Evolutionary conservation across 1,140 invertebrate species (phyloP).

Genomic region (Sycophila sp.): DNA sequence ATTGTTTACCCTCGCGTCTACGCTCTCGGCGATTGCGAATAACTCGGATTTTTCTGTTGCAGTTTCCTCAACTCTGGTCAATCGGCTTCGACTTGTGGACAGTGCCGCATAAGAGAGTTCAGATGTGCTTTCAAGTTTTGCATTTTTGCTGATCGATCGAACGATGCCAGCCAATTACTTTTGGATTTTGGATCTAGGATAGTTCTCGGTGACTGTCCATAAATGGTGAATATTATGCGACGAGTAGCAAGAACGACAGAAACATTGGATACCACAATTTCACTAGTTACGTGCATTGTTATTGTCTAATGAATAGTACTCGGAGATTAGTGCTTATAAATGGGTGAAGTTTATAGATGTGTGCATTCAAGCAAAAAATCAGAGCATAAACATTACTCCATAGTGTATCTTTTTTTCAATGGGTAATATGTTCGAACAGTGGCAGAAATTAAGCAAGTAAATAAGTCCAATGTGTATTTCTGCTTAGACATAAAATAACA

Average conservation of each 20-base stretch:
- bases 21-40: no score
- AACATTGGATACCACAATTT: no score
- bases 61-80: background rate
- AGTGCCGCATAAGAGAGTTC: no score
- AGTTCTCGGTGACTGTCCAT: constrained; percentile 38
- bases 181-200: constrained; percentile 61
- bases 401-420: constrained; percentile 60
- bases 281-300: no score
- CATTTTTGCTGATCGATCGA: constrained; percentile 15
- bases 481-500: constrained; percentile 42
- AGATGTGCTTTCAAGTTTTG: constrained; percentile 21
- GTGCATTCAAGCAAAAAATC: constrained; percentile 53
- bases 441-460: constrained; percentile 49
- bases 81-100: constrained; percentile 32
- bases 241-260: no score
- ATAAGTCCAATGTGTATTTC: constrained; percentile 47
- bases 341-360: constrained; percentile 58
- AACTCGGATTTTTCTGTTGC: constrained; percentile 12
- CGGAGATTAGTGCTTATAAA: constrained; percentile 57
- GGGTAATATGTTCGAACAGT: constrained; percentile 55
- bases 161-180: constrained; percentile 60
- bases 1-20: no score
- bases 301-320: background rate
- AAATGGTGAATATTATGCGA: constrained; percentile 19
- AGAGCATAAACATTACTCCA: constrained; percentile 55